These are phyloP conservation scores for Temnothorax unifasciatus DNA, from an alignment of 2,888 invertebrate species.

Conservation along the genomic window DNA sequence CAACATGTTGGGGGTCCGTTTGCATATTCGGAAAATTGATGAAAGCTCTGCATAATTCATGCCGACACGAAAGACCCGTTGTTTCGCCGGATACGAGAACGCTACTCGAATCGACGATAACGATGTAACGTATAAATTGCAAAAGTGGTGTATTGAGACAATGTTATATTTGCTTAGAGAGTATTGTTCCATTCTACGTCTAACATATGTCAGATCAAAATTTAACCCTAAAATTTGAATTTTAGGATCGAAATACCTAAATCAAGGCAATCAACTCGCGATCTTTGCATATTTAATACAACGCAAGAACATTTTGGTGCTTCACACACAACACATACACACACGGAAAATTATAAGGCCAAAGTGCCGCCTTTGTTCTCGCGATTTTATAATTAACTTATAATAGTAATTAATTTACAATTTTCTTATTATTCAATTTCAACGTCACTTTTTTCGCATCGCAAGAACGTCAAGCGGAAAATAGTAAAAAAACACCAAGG, in stretches of 20 bases:
- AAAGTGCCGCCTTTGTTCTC: neutral
- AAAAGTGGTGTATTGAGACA: neutral
- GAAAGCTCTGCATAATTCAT: constrained; percentile 55
- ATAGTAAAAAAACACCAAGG: constrained; percentile 10
- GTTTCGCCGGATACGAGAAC: constrained; percentile 34
- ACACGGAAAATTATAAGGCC: neutral
- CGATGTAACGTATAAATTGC: constrained; percentile 13
- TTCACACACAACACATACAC: too few relatives aligned
- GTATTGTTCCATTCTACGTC: neutral
- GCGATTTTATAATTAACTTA: neutral
- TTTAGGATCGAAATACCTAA: neutral
- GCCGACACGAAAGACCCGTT: constrained; percentile 1
- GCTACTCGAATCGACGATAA: neutral
- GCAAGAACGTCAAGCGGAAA: neutral
- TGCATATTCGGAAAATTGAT: constrained; percentile 58
- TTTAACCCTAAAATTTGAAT: too few relatives aligned
- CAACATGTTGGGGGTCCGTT: constrained; percentile 9
- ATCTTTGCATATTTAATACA: neutral
- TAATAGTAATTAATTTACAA: neutral
- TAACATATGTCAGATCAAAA: neutral
- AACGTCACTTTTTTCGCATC: neutral
- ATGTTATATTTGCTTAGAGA: neutral
- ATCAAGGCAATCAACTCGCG: neutral
- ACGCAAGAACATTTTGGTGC: neutral
- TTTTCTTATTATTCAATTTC: constrained; percentile 11